Base-by-base conservation (phyloP, 2,113 vertebrate species). In the Heptranchias perlo region DNA sequence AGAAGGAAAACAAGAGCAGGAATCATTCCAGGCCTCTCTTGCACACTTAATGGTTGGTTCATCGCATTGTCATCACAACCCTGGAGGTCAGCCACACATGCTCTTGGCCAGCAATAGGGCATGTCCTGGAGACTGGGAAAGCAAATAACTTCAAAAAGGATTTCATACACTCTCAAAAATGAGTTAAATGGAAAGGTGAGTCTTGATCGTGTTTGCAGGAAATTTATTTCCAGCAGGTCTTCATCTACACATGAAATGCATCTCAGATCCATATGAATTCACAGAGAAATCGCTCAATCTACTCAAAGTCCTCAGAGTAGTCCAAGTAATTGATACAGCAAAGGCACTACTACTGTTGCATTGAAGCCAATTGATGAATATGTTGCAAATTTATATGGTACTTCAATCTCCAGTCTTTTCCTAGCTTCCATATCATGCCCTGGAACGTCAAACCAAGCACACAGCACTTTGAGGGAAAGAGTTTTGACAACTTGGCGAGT, bases 311-410 rank as follows among this genome's bases (percentile, higher is more conserved):
- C 0, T 99, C 98, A 99, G 86, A 98, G 96, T 92, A 99, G 92
- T 0, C 98, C 98, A 95, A 99, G 35, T 28, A 98, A 93, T 73
- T 96, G 0, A 49, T 99, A 98, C 2, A 98, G 73, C 96, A 98
- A 97, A 0, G 98, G 98, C 96, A 99, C 98, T 0, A 98, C 0
- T 23, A 98, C 97, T 0, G 98, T 98, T 10, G 99, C 98, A 1
- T 97, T 97, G 96, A 99, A 96, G 96, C 99, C 99, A 0, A 99
- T 97, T 0, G 97, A 96, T 1, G 97, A 97, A 93, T 99, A 99
- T 0, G 99, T 99, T 78, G 97, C 96, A 91, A 99, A 99, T 96
- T 99, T 99, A 25, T 98, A 99, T 0, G 99, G 99, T 96, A 99
- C 99, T 96, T 99, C 99, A 0, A 99, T 99, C 96, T 99, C 98